Evolutionary conservation across 2,113 vertebrate genomes (phyloP).

Genomic region (Ceuthmochares aereus): DNA sequence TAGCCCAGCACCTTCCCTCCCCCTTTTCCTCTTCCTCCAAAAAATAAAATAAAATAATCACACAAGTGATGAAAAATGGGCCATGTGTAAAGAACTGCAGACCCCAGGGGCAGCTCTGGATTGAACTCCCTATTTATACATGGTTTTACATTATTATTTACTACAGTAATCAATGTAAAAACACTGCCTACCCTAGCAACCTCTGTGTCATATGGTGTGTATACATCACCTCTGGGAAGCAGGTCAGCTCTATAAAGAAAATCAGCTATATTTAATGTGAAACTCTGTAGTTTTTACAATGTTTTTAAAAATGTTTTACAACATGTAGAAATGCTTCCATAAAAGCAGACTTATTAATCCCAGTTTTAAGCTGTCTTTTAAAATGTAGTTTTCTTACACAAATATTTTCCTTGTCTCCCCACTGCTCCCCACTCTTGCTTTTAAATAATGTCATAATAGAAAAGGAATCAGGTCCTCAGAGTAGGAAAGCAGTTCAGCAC

Average conservation of each 20-base stretch:
- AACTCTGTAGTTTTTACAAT: constrained; percentile 71
- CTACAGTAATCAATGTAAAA: constrained; percentile 74
- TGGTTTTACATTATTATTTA: constrained; percentile 74
- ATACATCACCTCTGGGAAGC: constrained; percentile 74
- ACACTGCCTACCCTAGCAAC: constrained; percentile 67
- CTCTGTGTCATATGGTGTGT: constrained; percentile 63
- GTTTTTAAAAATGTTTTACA: constrained; percentile 76
- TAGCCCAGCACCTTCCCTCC: not conserved
- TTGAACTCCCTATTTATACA: constrained; percentile 68
- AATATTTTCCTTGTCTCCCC: constrained; percentile 70
- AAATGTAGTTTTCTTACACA: constrained; percentile 64
- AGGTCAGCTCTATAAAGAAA: constrained; percentile 70
- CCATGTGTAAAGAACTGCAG: constrained; percentile 55
- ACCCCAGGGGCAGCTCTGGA: constrained; percentile 36
- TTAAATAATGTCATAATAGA: constrained; percentile 24
- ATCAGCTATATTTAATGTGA: constrained; percentile 67
- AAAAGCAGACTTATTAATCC: constrained; percentile 74
- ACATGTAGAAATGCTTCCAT: constrained; percentile 75
- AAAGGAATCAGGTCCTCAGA: not conserved
- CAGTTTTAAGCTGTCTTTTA: constrained; percentile 70
- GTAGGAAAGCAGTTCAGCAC: not conserved
- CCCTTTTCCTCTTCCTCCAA: not conserved
- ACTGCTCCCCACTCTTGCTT: not conserved
- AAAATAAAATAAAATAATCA: constrained; percentile 44
- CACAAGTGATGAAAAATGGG: constrained; percentile 62